phyloP scores from a whole-genome alignment of 2,113 vertebrate species.

The Pampusana beccarii region DNA sequence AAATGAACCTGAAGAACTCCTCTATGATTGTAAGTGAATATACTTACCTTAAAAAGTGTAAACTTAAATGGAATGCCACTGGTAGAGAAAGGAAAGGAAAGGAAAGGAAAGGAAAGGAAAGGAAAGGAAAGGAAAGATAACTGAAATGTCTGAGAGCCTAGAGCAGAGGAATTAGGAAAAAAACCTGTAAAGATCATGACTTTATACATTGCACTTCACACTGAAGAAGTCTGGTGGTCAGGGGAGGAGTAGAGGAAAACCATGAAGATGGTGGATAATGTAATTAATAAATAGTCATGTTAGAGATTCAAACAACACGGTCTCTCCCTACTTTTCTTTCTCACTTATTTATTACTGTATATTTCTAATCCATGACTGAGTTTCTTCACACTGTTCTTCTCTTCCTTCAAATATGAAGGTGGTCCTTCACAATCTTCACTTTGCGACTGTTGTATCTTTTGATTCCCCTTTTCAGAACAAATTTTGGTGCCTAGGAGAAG shows the following conservation, averaged over 20 bases:
- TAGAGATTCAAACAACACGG: neutral
- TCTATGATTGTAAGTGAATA: neutral
- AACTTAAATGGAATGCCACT: neutral
- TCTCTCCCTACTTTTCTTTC: neutral
- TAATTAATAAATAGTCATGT: neutral
- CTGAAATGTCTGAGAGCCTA: neutral
- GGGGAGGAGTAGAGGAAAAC: neutral
- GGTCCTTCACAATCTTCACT: neutral
- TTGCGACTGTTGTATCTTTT: neutral
- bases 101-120: neutral
- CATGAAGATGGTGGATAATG: neutral
- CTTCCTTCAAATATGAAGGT: neutral
- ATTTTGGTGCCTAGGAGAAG: neutral
- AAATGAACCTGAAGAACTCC: neutral
- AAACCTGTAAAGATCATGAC: neutral
- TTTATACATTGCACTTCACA: neutral
- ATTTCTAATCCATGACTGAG: neutral
- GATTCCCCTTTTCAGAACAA: neutral
- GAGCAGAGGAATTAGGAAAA: neutral
- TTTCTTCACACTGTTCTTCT: neutral
- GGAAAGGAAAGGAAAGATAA: neutral
- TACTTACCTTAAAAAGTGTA: neutral
- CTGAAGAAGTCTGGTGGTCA: neutral
- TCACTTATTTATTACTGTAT: neutral
- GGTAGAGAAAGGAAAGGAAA: neutral